Base-by-base conservation (phyloP, 1,140 invertebrate genomes). In the Myzus persicae region DNA sequence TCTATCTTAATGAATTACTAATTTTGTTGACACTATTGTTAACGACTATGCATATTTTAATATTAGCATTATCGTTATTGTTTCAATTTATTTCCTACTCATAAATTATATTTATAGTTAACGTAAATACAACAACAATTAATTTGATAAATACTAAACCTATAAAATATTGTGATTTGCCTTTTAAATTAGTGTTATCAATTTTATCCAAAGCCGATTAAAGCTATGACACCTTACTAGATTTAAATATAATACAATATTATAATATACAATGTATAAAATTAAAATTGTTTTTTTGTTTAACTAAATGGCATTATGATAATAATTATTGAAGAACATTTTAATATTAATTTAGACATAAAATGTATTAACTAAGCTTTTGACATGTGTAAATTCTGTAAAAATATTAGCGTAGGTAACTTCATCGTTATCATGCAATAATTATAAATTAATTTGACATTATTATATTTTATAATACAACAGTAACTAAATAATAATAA, bases 1-100 rank as follows among this genome's bases (percentile, higher is more conserved):
- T 76, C 59, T 76, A 36, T 76, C 59, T n/a, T 76, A 76, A 76
- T 76, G 59, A 76, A 76, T 76, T 76, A 76, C 59, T 76, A 76
- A 76, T 76, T 76, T 76, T n/a, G 59, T 76, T 76, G 59, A 76
- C 59, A 76, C 31, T 76, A 36, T 76, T 76, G 59, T 76, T 76
- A n/a, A 76, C 14, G 59, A 76, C 59, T n/a, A 76, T 76, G 31
- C 59, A 76, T 76, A n/a, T 76, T 76, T 76, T 76, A 76, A 76
- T 76, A 76, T 76, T 76, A n/a, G 31, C 14, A 76, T n/a, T 76
- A 76, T 76, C 59, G 14, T n/a, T 76, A 76, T 76, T 76, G n/a
- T 76, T 76, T 76, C 59, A 76, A 76, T 76, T 76, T 76, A 76
- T 18, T 18, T 76, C 59, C 31, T 76, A 76, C 31, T 76, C 14